Evolutionary conservation across 2,797 vertebrate species (phyloP), one percentile per base, ranked within the genome.

Genomic region (Distichodus sexfasciatus): DNA sequence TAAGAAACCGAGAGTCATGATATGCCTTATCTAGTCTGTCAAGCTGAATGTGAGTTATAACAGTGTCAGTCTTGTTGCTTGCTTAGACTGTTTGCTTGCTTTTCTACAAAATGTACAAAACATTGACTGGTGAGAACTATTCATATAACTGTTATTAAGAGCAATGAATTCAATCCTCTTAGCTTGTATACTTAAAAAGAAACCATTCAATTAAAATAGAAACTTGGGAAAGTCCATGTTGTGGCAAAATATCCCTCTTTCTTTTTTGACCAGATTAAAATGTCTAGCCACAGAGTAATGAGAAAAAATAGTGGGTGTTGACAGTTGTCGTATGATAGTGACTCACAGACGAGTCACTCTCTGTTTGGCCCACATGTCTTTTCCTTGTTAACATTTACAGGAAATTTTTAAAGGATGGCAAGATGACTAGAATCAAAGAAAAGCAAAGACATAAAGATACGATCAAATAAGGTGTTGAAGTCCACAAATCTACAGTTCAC

Each of bases 281-380:
- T 31, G 12, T 65, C 47, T 66, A 60, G 23, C 28, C 24, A 15
- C 12, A 23, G 29, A 36, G 35, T 69, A 28, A 66, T 61, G 67
- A 66, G 36, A 66, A 75, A 66, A 71, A 43, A 1, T 38, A 55
- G 61, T 61, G 63, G 67, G 54, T 61, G 47, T 66, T 40, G 38
- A 66, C 23, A 66, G 33, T 43, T 33, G 21, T 28, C 41, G 66
- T 46, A 29, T 21, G 36, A n/a, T 35, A 0, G 23, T 74, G 71
- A 77, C 17, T 71, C 71, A 71, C 28, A 65, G n/a, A 28, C 26
- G 36, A 5, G 19, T 63, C 41, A 41, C 28, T 60, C 35, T 17
- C 26, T 59, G 11, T 46, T 36, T 53, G 48, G 14, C 33, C 15
- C 6, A 51, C 66, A 15, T 33, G 1, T 35, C 4, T 7, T 12